These are phyloP conservation scores for Drosophila lowei DNA, from an alignment of 1,140 invertebrate genomes.

Conservation along the genomic window DNA sequence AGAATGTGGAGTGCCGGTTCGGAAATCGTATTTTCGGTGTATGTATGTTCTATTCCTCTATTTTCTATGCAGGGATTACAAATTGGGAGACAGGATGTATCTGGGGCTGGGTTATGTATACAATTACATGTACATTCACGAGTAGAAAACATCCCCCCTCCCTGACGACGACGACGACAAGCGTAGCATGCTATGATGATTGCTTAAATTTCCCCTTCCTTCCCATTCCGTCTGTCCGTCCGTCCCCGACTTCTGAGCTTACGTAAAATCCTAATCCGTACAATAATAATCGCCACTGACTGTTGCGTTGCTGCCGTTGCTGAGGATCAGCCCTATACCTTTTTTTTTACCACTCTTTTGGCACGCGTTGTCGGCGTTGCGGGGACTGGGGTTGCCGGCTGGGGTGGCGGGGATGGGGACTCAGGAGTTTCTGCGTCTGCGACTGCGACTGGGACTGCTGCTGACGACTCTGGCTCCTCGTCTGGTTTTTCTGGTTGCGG, in stretches of 20 bases:
- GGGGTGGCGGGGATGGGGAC: slow-evolving; percentile 2
- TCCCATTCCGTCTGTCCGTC: background rate
- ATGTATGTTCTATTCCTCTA: slow-evolving; percentile 10
- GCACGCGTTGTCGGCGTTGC: slow-evolving; percentile 28
- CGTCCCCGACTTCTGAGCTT: slow-evolving; percentile 49
- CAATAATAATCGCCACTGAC: slow-evolving; percentile 18
- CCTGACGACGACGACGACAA: no score
- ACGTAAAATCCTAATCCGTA: slow-evolving; percentile 66
- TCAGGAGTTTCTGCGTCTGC: slow-evolving; percentile 1
- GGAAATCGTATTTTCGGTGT: background rate
- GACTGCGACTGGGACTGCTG: background rate
- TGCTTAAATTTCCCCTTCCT: background rate
- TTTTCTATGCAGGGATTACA: slow-evolving; percentile 7
- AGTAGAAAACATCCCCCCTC: slow-evolving; percentile 32
- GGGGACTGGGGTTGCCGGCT: slow-evolving; percentile 4
- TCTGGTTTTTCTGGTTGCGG: background rate
- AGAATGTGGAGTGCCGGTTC: slow-evolving; percentile 39
- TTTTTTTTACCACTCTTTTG: slow-evolving; percentile 54
- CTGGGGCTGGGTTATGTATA: slow-evolving; percentile 19
- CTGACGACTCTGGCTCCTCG: background rate
- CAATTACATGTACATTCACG: slow-evolving; percentile 36
- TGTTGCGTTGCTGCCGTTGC: slow-evolving; percentile 4
- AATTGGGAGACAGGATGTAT: slow-evolving; percentile 3
- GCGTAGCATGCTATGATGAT: background rate
- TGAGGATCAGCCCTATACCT: slow-evolving; percentile 39